Base-by-base conservation (phyloP, 2,113 vertebrate species). In the Zonotrichia leucophrys region DNA sequence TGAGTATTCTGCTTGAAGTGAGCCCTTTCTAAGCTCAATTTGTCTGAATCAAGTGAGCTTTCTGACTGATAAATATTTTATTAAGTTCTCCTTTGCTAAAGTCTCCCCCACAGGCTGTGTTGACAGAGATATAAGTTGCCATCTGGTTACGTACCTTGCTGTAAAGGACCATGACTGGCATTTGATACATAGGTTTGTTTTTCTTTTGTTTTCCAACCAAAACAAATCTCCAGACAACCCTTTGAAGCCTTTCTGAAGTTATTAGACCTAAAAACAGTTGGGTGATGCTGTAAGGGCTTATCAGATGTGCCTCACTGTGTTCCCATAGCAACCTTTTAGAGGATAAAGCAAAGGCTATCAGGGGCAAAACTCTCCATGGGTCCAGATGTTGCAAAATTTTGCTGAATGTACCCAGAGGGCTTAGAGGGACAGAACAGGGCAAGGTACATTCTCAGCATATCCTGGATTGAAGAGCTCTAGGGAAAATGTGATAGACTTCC, bases 311-410 rank as follows among this genome's bases (percentile, higher is more conserved):
- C 88, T 91, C 8, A 9, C 18, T 73, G 62, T 91, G 77, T 94
- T 95, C 49, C 94, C 81, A 94, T 87, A 76, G 83, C 86, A 92
- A 95, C 81, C 18, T 53, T n/a, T 37, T 13, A 89, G 69, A 69
- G 5, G 18, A 64, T 33, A 46, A 87, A 89, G 42, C 1, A 3
- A 85, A 79, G 19, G 24, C 17, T 62, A 9, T 35, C 21, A 14
- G 14, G 25, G 25, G 75, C 8, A 76, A 86, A 84, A 52, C 41
- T 83, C 62, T 64, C 55, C 2, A 0, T 39, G 62, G 53, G 53
- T 20, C 46, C 10, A 22, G 31, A 89, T 46, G 63, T 25, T 84
- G 33, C 25, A 79, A 56, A 60, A 44, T 17, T 13, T 24, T 85
- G 19, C 74, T 87, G 69, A 72, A 53, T 1, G 1, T 24, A 67